A percentile compares a stretch with the other conserved stretches of the same genome.
Conservation (phyloP, 2,888 invertebrate genomes). For the Apoderus coryli region DNA sequence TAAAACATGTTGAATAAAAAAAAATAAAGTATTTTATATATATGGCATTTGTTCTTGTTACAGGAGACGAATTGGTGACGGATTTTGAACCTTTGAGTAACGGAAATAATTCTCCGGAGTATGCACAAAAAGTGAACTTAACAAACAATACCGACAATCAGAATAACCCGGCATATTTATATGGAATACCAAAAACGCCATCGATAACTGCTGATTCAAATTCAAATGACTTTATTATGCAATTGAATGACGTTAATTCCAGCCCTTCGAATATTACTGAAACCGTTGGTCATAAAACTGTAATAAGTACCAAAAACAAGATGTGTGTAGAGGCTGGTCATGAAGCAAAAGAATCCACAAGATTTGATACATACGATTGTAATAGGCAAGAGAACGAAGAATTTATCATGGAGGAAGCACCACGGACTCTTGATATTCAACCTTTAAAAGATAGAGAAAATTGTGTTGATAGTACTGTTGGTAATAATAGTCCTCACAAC, state of each 20-base stretch:
- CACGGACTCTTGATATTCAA: conserved; percentile 11
- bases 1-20: conserved; percentile 3
- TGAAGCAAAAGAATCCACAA: too few species aligned
- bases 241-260: conserved; percentile 11
- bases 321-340: conserved; percentile 12
- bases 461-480: conserved; percentile 10
- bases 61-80: conserved; percentile 15
- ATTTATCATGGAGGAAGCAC: conserved; percentile 7
- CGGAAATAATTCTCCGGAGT: conserved; percentile 14
- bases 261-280: conserved; percentile 10
- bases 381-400: too few species aligned
- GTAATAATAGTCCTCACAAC: conserved; percentile 10
- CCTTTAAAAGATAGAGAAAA: conserved; percentile 8
- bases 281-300: conserved; percentile 8
- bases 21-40: conserved; percentile 1
- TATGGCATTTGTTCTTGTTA: conserved; percentile 12
- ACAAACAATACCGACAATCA: conserved; percentile 10
- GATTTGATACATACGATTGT: too few species aligned
- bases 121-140: conserved; percentile 11
- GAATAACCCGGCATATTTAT: conserved; percentile 15
- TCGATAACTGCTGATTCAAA: conserved; percentile 15
- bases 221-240: conserved; percentile 16
- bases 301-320: conserved; percentile 15
- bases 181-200: conserved; percentile 16
- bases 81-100: conserved; percentile 17